Conservation (phyloP, 1,140 invertebrate genomes). For the Patella vulgata region DNA sequence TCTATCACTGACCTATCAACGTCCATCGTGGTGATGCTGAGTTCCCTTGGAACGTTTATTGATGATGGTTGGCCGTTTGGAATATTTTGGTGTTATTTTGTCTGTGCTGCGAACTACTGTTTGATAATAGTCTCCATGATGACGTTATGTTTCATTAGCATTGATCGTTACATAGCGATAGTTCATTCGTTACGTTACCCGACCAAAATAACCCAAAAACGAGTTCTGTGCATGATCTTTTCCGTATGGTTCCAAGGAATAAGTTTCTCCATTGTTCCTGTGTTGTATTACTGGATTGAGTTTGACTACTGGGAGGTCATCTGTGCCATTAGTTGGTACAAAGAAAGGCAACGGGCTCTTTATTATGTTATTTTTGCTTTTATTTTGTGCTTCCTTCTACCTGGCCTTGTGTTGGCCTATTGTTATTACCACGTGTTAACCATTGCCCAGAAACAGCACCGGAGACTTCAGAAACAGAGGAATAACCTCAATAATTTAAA, state of each 20-base stretch:
- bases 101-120: slow-evolving; percentile 62
- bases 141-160: slow-evolving; percentile 60
- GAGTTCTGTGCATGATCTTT: slow-evolving; percentile 35
- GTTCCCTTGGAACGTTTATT: slow-evolving; percentile 40
- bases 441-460: slow-evolving; percentile 17
- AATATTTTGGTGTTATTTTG: slow-evolving; percentile 42
- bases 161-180: slow-evolving; percentile 61
- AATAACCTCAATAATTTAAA: not conserved
- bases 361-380: slow-evolving; percentile 63
- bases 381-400: slow-evolving; percentile 59
- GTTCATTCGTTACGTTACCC: slow-evolving; percentile 52
- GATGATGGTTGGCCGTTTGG: slow-evolving; percentile 46
- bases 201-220: slow-evolving; percentile 32
- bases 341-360: slow-evolving; percentile 34
- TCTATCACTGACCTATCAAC: slow-evolving; percentile 56
- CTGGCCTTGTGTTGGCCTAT: slow-evolving; percentile 49
- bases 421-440: slow-evolving; percentile 52
- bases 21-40: slow-evolving; percentile 56
- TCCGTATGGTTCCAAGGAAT: slow-evolving; percentile 58
- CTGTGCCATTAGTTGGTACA: slow-evolving; percentile 64
- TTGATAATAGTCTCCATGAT: slow-evolving; percentile 64
- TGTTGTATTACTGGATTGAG: slow-evolving; percentile 53
- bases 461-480: not conserved
- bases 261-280: slow-evolving; percentile 49
- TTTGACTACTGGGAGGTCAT: slow-evolving; percentile 66